These are phyloP conservation scores for Erpetoichthys calabaricus DNA, from an alignment of 2,797 vertebrate species.

Conservation along the genomic window DNA sequence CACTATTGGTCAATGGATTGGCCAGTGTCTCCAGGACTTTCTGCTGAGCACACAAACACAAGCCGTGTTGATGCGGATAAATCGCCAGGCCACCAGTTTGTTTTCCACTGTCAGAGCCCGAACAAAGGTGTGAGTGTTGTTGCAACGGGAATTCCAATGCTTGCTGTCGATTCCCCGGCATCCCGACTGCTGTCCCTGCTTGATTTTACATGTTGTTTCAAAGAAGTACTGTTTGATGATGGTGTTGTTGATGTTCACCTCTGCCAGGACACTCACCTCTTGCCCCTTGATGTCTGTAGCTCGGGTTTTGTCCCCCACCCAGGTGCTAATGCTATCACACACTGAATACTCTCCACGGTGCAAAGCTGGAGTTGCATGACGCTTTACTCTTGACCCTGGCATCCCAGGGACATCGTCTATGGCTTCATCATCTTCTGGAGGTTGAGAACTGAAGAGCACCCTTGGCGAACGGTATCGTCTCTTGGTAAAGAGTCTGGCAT, in stretches of 20 bases:
- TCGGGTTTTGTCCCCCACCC: slow-evolving; percentile 90
- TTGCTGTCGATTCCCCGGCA: slow-evolving; percentile 85
- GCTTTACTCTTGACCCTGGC: slow-evolving; percentile 42
- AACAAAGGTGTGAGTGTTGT: slow-evolving; percentile 92
- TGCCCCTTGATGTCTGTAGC: slow-evolving; percentile 91
- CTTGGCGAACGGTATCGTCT: slow-evolving; percentile 70
- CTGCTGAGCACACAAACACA: slow-evolving; percentile 94
- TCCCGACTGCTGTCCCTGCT: slow-evolving; percentile 48
- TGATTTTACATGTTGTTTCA: slow-evolving; percentile 79
- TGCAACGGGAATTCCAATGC: slow-evolving; percentile 97
- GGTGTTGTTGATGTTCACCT: slow-evolving; percentile 86
- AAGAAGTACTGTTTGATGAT: slow-evolving; percentile 96
- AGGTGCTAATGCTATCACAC: slow-evolving; percentile 83
- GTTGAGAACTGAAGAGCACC: slow-evolving; percentile 77
- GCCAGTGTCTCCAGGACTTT: slow-evolving; percentile 71
- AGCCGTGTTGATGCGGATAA: slow-evolving; percentile 87
- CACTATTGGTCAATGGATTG: background rate
- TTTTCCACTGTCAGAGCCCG: slow-evolving; percentile 79
- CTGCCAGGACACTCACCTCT: slow-evolving; percentile 79
- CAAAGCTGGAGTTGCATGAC: slow-evolving; percentile 54
- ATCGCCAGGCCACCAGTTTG: slow-evolving; percentile 86
- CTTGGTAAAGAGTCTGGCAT: slow-evolving; percentile 72
- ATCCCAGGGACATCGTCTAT: background rate
- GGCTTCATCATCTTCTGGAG: slow-evolving; percentile 43
- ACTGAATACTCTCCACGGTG: slow-evolving; percentile 85